Base-by-base conservation (phyloP, 2,113 vertebrate species). In the Mesoclemmys tuberculata region DNA sequence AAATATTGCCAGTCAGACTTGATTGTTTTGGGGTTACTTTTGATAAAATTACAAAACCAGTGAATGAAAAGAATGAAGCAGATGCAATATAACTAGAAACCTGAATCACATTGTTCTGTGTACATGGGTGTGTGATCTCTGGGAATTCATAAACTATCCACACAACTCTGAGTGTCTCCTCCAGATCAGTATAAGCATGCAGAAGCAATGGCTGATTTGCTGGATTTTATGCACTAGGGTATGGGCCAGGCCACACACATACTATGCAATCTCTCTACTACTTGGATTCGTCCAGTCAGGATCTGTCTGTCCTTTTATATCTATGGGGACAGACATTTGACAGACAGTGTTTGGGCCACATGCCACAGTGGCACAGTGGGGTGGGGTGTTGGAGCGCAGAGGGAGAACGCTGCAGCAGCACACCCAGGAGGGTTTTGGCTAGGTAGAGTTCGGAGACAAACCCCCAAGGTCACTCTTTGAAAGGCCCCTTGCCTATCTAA, bases 1-100 rank as follows among this genome's bases (percentile, higher is more conserved):
- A 92, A 97, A 95, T 89, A 75, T 94, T 94, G 95, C 95, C 94
- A 96, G 94, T 96, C 94, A 95, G 92, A 84, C 90, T 94, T 96
- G 95, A 97, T 97, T 97, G 95, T 68, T n/a, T 68, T 18, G 31
- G 16, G 8, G 0, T 52, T 52, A 91, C 96, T 96, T 97, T 93
- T 96, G 93, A 92, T 89, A 90, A 85, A 91, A 92, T 95, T 93
- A 88, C 93, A 88, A 91, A 97, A 94, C 90, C 95, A 90, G 56
- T 55, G 85, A 92, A 82, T 93, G 93, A 95, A 91, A 92, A 95
- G 94, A 97, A 95, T 92, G 92, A 92, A 96, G 93, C 93, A 95
- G 94, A 95, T 96, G 94, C 90, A 91, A 90, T 95, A 91, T 95
- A 97, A 95, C 89, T 96, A 92, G 90, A 90, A 52, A 52, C 3